phyloP scores from a whole-genome alignment of 2,113 vertebrate genomes.

The Rallus limicola region DNA sequence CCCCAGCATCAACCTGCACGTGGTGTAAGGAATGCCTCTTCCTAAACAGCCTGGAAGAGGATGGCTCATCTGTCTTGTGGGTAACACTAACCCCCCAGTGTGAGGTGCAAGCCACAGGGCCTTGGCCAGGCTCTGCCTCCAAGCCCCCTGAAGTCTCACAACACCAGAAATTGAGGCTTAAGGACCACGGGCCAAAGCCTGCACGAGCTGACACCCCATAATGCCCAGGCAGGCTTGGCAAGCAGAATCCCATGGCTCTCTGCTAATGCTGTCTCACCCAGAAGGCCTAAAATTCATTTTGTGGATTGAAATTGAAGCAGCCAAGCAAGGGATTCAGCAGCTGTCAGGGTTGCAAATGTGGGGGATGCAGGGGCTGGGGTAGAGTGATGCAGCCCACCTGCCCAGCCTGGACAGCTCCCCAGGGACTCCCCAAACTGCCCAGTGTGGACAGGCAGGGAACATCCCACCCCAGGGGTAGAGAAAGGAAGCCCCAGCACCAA shows the following conservation, averaged over 20 bases:
- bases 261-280: neutral
- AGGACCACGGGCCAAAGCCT: neutral
- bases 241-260: neutral
- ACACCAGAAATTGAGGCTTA: neutral
- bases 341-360: accelerated
- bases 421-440: no score
- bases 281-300: neutral
- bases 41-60: neutral
- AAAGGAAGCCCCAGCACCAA: neutral
- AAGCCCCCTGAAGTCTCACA: neutral
- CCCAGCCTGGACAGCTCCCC: neutral
- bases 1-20: neutral
- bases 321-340: neutral
- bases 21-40: neutral
- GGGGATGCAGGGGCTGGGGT: neutral
- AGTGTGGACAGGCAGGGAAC: neutral
- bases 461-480: neutral
- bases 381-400: neutral
- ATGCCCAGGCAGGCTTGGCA: neutral
- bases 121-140: neutral
- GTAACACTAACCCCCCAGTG: neutral
- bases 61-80: neutral
- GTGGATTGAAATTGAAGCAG: neutral
- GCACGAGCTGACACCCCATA: neutral
- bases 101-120: neutral